These are phyloP conservation scores for Eunapius fragilis DNA, from an alignment of 37 sponge, comb jelly and placozoan genomes.

Conservation along the genomic window DNA sequence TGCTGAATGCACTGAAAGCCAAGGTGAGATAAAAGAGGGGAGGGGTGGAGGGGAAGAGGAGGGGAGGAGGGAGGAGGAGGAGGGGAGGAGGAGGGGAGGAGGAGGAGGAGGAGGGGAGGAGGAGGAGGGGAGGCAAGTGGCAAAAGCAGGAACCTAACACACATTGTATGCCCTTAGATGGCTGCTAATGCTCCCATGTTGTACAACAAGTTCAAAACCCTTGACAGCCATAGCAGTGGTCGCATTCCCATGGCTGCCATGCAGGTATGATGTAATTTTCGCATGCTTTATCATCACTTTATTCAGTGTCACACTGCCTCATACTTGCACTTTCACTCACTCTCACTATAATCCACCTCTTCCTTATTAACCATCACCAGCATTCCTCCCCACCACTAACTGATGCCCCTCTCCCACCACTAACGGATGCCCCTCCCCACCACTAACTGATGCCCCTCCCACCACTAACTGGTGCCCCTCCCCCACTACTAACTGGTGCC, in stretches of 20 bases:
- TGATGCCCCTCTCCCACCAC: no score
- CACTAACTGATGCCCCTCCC: no score
- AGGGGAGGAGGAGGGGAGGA: not conserved
- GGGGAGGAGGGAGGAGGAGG: not conserved
- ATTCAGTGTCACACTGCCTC: no score
- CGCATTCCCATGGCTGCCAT: not conserved
- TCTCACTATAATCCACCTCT: no score
- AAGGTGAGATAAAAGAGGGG: constrained; percentile 1
- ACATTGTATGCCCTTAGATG: not conserved
- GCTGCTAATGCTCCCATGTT: constrained; percentile 10
- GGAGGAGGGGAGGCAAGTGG: no score
- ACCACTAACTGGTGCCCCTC: no score
- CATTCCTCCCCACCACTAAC: no score
- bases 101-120: not conserved
- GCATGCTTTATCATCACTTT: no score
- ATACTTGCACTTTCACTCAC: no score
- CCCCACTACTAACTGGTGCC: no score
- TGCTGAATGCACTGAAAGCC: constrained; percentile 20
- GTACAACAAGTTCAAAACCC: constrained; percentile 19
- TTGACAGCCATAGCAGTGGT: constrained; percentile 19
- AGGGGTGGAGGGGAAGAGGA: not conserved
- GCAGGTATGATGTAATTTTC: constrained; percentile 2
- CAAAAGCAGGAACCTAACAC: not conserved
- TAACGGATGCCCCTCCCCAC: no score
- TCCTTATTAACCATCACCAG: no score